These are phyloP conservation scores for Percopsis transmontana DNA, from an alignment of 2,113 vertebrate species.

Conservation along the genomic window DNA sequence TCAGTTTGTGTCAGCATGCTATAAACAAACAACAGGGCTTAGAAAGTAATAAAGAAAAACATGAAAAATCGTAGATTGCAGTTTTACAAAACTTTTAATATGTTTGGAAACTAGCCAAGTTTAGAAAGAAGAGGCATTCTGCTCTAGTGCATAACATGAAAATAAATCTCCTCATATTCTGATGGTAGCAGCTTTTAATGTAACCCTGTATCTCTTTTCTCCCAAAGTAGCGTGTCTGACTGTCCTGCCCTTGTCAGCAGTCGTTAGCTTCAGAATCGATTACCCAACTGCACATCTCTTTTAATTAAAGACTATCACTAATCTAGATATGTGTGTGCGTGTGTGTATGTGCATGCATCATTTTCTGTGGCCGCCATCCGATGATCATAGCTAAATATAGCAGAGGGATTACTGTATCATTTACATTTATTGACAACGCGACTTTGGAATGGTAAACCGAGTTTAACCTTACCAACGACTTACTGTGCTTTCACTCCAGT, in stretches of 20 bases:
- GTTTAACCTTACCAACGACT: constrained; percentile 31
- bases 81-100: too few relatives aligned
- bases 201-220: too few relatives aligned
- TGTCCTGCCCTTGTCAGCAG: constrained; percentile 65
- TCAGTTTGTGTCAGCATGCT: too few relatives aligned
- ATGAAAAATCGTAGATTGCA: too few relatives aligned
- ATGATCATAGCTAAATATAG: constrained; percentile 50
- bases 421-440: constrained; percentile 54
- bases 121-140: too few relatives aligned
- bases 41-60: too few relatives aligned
- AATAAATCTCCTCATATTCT: too few relatives aligned
- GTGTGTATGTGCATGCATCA: constrained; percentile 22
- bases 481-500: constrained; percentile 8
- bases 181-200: too few relatives aligned
- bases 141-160: too few relatives aligned
- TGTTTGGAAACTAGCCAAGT: too few relatives aligned
- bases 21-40: too few relatives aligned
- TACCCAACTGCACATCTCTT: constrained; percentile 62
- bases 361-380: constrained; percentile 7
- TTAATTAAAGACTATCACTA: constrained; percentile 67
- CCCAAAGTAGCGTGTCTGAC: constrained; percentile 34
- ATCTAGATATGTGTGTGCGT: constrained; percentile 53
- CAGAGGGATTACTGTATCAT: constrained; percentile 22
- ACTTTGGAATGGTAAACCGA: constrained; percentile 30
- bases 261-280: constrained; percentile 66